These are phyloP conservation scores for Australoheros scitulus DNA, from an alignment of 2,113 vertebrate species.

Conservation along the genomic window DNA sequence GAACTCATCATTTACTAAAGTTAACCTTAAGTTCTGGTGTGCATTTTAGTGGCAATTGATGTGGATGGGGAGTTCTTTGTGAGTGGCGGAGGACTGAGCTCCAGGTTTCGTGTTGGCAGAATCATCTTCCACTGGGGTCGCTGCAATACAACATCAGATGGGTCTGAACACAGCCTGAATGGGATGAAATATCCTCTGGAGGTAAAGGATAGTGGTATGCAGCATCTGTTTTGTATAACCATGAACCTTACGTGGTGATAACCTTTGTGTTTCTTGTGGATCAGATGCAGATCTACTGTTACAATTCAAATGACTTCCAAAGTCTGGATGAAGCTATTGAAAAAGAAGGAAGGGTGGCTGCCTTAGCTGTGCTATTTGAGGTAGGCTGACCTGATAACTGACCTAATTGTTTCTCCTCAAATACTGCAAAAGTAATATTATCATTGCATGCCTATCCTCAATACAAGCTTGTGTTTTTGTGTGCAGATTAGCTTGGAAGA, in stretches of 20 bases:
- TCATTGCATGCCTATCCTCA: background rate
- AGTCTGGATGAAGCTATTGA: constrained; percentile 88
- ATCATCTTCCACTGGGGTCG: constrained; percentile 96
- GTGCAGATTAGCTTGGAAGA: constrained; percentile 87
- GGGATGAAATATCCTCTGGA: constrained; percentile 94
- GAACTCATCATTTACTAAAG: background rate
- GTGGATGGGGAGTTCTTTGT: constrained; percentile 89
- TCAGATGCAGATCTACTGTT: constrained; percentile 97
- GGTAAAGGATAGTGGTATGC: constrained; percentile 72
- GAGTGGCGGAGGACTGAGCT: constrained; percentile 89
- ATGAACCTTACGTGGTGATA: background rate
- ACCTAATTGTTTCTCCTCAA: background rate
- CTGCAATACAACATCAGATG: constrained; percentile 91
- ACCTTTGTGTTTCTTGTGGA: background rate
- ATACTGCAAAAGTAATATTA: background rate
- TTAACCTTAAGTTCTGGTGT: background rate
- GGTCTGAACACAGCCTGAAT: constrained; percentile 95
- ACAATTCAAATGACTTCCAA: constrained; percentile 83
- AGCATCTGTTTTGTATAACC: background rate
- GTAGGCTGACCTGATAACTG: constrained; percentile 69
- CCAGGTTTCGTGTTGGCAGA: constrained; percentile 85
- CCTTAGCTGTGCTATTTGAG: constrained; percentile 92
- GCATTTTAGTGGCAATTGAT: constrained; percentile 85
- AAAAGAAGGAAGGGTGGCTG: constrained; percentile 87
- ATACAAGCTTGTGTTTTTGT: background rate